Base-by-base conservation (phyloP, 2,797 vertebrate genomes). In the Pantherophis vulpinus region DNA sequence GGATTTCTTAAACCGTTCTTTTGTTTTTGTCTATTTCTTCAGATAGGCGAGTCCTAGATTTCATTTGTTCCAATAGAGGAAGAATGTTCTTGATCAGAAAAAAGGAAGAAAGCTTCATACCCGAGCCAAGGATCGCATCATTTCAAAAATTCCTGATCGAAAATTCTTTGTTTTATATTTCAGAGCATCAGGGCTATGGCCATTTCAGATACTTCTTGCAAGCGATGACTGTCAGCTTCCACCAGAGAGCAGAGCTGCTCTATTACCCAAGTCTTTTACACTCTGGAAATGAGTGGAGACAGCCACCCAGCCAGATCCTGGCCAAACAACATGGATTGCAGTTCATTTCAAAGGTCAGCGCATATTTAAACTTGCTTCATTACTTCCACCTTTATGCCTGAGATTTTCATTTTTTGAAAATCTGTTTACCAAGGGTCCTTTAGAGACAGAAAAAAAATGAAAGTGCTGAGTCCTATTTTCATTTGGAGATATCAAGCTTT, bases 231-330 rank as follows among this genome's bases (percentile, higher is more conserved):
- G 94, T 96, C 95, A 91, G 97, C 97, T 97, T 98, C 99, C 99
- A 99, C 98, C 98, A 98, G 99, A 98, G 98, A 98, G 99, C 99
- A 99, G 98, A 98, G 94, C 98, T 98, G 98, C 98, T 98, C 98
- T 98, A 98, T 98, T 95, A 95, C 98, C 97, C 94, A 96, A 96
- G 96, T 98, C 97, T 98, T 98, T 97, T 98, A 98, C 74, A 96
- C 97, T 32, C 95, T 98, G 95, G 97, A 98, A 97, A 97, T 98
- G 97, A 97, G 98, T 95, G 97, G 98, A 98, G 98, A 98, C 97
- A 97, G 97, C 97, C 95, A 95, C 97, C 97, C 97, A 92, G 98
- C 97, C 96, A 98, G 96, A 97, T 97, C 97, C 96, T 98, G 98
- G 98, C 98, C 97, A 96, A 98, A 97, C 98, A 98, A 97, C 98